phyloP scores from a whole-genome alignment of 2,113 vertebrate species.

The Delphinapterus leucas region DNA sequence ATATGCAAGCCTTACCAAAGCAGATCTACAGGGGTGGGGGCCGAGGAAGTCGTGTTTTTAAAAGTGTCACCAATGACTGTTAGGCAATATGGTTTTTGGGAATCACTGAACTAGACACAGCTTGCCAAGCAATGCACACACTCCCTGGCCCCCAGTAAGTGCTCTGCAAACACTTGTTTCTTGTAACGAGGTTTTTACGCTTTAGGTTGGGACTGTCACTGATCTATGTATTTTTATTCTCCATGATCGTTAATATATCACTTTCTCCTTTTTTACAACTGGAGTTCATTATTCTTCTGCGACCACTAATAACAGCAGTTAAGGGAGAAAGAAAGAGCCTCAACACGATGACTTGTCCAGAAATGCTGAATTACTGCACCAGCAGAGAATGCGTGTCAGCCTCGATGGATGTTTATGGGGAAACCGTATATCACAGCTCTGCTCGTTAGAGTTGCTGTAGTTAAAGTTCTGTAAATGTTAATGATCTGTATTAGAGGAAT shows the following conservation, averaged over 20 bases:
- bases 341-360: slow-evolving; percentile 55
- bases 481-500: slow-evolving; percentile 56
- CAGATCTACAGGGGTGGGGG: neutral
- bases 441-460: slow-evolving; percentile 63
- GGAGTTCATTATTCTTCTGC: slow-evolving; percentile 51
- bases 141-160: neutral
- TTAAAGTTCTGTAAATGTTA: slow-evolving; percentile 70
- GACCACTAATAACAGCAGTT: slow-evolving; percentile 53
- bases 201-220: neutral
- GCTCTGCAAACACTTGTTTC: neutral
- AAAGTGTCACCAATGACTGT: neutral
- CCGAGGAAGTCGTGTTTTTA: neutral
- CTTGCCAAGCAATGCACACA: neutral
- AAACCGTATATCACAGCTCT: slow-evolving; percentile 27
- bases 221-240: neutral
- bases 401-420: slow-evolving; percentile 57
- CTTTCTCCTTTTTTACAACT: neutral
- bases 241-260: slow-evolving; percentile 10
- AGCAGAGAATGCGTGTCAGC: slow-evolving; percentile 29
- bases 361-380: slow-evolving; percentile 51
- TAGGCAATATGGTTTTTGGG: too few species aligned
- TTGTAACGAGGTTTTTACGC: neutral
- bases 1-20: neutral
- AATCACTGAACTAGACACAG: neutral
- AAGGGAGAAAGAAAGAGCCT: slow-evolving; percentile 49